These are phyloP conservation scores for Cosmorhoe ocellata DNA, from an alignment of 2,888 invertebrate species.

Conservation along the genomic window DNA sequence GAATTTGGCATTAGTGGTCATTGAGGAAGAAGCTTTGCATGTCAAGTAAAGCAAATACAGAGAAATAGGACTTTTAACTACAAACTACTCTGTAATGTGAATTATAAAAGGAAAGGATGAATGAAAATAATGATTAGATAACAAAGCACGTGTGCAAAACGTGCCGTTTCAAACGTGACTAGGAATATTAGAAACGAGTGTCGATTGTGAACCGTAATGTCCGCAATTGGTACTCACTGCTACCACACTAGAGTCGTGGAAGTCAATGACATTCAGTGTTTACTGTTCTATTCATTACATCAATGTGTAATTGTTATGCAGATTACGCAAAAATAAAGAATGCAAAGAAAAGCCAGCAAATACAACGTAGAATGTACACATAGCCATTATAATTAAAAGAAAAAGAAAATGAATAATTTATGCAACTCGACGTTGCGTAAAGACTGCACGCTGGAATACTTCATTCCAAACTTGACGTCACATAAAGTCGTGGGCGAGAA, in stretches of 20 bases:
- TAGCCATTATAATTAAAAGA: constrained; percentile 65
- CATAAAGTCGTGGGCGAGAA: constrained; percentile 78
- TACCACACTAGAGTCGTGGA: constrained; percentile 18
- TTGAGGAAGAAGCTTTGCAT: constrained; percentile 41
- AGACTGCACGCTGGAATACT: constrained; percentile 65
- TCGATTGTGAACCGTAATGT: constrained; percentile 23
- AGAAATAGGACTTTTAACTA: constrained; percentile 27
- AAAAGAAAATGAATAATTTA: constrained; percentile 68
- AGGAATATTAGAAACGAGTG: constrained; percentile 33
- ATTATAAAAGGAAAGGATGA: constrained; percentile 30
- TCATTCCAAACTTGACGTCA: constrained; percentile 78
- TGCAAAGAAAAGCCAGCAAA: constrained; percentile 26
- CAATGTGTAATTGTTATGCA: constrained; percentile 37
- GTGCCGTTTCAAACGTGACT: constrained; percentile 49
- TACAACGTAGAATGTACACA: constrained; percentile 29
- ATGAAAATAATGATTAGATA: constrained; percentile 44
- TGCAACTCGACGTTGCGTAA: constrained; percentile 73
- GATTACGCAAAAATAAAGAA: constrained; percentile 31
- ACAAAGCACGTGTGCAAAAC: constrained; percentile 48
- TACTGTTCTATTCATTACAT: constrained; percentile 28
- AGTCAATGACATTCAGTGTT: constrained; percentile 42
- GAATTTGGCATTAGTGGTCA: constrained; percentile 50
- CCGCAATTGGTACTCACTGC: constrained; percentile 1
- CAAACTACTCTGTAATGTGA: constrained; percentile 27
- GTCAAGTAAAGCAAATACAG: constrained; percentile 30